Base-by-base conservation (phyloP, 2,888 invertebrate species). In the Heliconius ismenius region DNA sequence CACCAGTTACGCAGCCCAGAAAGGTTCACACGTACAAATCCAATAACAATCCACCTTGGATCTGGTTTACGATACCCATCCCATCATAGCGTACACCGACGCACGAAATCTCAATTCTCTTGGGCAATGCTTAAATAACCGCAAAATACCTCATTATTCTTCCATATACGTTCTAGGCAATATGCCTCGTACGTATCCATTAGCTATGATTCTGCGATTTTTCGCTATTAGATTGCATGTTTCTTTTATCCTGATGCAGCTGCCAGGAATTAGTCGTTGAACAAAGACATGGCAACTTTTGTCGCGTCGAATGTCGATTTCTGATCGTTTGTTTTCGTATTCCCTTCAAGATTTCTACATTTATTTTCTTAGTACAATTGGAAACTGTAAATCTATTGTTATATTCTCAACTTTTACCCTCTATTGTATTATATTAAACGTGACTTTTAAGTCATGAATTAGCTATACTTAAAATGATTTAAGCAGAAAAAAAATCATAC, bases 61-160 rank as follows among this genome's bases (percentile, higher is more conserved):
- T 91, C 90, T 90, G 87, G 88, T 90, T 88, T 89, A 86, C 84
- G 89, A 90, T 89, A 88, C 84, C 86, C 85, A 81, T 84, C 84
- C 85, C 88, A 90, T 90, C 89, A 88, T 87, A 89, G 85, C 77
- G 85, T 84, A 81, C 88, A 88, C 89, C 88, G 85, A 90, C 89
- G 91, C 92, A 92, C 93, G 92, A 92, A 91, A 90, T 91, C 90
- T 89, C 92, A 90, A 92, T 92, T 92, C 91, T 86, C 92, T 92
- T 91, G 90, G 89, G 91, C 91, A 92, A 92, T 87, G 88, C 87
- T 91, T 92, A 92, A 93, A 93, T 90, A 93, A 93, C 93, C 93
- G 92, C 93, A 94, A 93, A 92, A 93, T 92, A 89, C 90, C 93
- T 90, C 92, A 92, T 92, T 92, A 92, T 91, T 89, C 93, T 92